A percentile compares a stretch with the other conserved stretches of the same genome.
Evolutionary conservation across 2,113 vertebrate genomes (phyloP).

Genomic region (Macquaria ambigua): DNA sequence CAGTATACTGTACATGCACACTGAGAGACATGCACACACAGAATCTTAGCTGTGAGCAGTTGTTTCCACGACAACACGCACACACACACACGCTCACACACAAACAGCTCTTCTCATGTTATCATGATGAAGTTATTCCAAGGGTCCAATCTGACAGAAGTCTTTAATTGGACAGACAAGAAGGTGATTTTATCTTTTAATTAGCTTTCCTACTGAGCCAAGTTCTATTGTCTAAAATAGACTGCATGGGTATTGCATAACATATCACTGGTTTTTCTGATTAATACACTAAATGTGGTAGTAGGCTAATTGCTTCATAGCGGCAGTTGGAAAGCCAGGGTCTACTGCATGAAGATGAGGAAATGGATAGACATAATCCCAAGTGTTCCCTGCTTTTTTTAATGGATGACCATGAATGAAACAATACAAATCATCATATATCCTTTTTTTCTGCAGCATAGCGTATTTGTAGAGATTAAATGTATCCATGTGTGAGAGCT

Average conservation of each 20-base stretch:
- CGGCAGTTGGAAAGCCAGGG: conserved; percentile 39
- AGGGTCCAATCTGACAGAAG: conserved; percentile 75
- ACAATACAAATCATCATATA: conserved; percentile 10
- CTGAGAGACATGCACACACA: neutral
- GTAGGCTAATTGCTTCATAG: conserved; percentile 73
- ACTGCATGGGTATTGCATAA: conserved; percentile 77
- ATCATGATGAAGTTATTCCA: conserved; percentile 76
- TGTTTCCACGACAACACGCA: conserved; percentile 37
- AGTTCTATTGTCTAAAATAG: conserved; percentile 78
- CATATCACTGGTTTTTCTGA: conserved; percentile 75
- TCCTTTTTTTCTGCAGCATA: neutral
- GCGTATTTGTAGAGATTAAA: conserved; percentile 25
- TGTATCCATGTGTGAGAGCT: conserved; percentile 31
- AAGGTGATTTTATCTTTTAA: conserved; percentile 84
- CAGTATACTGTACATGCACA: neutral
- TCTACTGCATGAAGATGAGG: conserved; percentile 48
- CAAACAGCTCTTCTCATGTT: conserved; percentile 51
- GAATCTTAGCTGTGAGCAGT: conserved; percentile 8
- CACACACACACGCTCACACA: conserved; percentile 12
- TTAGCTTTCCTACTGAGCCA: conserved; percentile 76
- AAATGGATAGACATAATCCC: conserved; percentile 46
- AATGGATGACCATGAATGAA: conserved; percentile 37
- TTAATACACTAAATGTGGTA: conserved; percentile 71
- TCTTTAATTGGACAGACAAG: conserved; percentile 79
- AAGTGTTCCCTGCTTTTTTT: neutral